Conservation (phyloP, 2,888 invertebrate species). For the Zygothrica quintamaculata region DNA sequence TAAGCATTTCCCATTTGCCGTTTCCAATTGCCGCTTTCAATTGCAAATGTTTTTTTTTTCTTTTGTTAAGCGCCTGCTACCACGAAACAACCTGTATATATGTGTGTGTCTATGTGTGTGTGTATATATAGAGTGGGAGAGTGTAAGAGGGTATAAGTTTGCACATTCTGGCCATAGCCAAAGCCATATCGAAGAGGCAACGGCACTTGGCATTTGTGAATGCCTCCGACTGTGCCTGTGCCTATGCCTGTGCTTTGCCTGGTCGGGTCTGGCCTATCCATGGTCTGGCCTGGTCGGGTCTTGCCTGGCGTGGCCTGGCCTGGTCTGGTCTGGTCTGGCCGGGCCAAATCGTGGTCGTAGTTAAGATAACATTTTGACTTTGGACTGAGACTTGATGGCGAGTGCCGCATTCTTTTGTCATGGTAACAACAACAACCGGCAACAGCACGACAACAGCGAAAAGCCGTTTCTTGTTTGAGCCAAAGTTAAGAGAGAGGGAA, state of each 20-base stretch:
- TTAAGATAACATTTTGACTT: constrained; percentile 79
- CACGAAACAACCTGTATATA: constrained; percentile 23
- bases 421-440: constrained; percentile 75
- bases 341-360: constrained; percentile 72
- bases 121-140: not conserved
- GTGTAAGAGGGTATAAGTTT: constrained; percentile 7
- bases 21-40: constrained; percentile 59
- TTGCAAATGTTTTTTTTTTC: constrained; percentile 52
- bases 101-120: not conserved
- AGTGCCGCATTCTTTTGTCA: constrained; percentile 82
- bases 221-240: constrained; percentile 10
- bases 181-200: constrained; percentile 46
- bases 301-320: constrained; percentile 35
- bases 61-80: constrained; percentile 71
- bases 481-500: constrained; percentile 43
- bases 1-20: constrained; percentile 58
- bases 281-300: constrained; percentile 9
- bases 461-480: constrained; percentile 69
- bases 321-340: constrained; percentile 37
- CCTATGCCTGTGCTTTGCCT: constrained; percentile 4
- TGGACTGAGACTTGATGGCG: constrained; percentile 73
- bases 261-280: constrained; percentile 3
- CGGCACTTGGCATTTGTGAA: constrained; percentile 72
- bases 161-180: constrained; percentile 39
- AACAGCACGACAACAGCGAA: constrained; percentile 61